Conservation (phyloP, 2,888 invertebrate genomes). For the Lasiommata megera region DNA sequence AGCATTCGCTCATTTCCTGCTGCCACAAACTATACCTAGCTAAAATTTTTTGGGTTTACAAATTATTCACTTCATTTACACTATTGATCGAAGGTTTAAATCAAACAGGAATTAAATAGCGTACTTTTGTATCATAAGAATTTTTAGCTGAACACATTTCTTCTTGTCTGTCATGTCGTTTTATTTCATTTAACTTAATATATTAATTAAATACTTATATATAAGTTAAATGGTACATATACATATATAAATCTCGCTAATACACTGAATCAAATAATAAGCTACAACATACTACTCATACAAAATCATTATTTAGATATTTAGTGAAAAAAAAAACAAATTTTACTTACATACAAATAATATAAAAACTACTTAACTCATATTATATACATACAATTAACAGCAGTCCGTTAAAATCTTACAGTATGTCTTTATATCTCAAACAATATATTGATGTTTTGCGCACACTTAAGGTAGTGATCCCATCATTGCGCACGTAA, state of each 20-base stretch:
- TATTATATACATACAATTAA: neutral
- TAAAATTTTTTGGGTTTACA: too few relatives aligned
- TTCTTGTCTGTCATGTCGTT: too few relatives aligned
- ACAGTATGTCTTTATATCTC: constrained; percentile 1
- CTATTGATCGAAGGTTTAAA: neutral
- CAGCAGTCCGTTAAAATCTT: neutral
- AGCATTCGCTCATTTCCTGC: too few relatives aligned
- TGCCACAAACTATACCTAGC: too few relatives aligned
- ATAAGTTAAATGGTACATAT: too few relatives aligned
- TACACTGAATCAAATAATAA: neutral
- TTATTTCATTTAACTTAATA: too few relatives aligned
- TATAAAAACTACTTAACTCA: neutral
- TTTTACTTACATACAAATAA: constrained; percentile 1
- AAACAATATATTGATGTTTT: neutral
- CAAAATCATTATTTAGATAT: neutral
- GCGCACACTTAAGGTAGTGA: neutral
- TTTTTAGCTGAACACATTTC: too few relatives aligned
- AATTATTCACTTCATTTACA: too few relatives aligned
- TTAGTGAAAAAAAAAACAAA: neutral
- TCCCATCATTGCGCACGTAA: neutral
- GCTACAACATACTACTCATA: neutral
- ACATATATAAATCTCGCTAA: too few relatives aligned
- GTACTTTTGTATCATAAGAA: too few relatives aligned
- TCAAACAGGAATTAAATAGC: too few relatives aligned
- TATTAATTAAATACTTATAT: too few relatives aligned